These are phyloP conservation scores for Agrypnus murinus DNA, from an alignment of 2,888 invertebrate genomes.

Conservation along the genomic window DNA sequence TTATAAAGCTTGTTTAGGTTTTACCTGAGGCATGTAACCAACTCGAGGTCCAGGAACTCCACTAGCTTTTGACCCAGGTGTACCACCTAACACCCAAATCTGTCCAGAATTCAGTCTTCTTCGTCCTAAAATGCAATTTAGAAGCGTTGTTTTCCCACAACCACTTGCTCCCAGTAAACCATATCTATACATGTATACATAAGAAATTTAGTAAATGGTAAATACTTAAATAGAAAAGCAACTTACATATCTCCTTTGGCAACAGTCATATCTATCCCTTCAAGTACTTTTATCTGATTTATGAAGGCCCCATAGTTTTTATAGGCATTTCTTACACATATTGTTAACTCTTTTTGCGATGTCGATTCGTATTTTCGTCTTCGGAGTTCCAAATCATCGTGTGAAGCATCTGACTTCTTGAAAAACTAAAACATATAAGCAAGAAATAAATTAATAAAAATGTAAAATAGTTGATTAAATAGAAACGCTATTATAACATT, in stretches of 20 bases:
- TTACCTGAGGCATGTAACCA: slow-evolving; percentile 96
- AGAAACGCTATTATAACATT: no score
- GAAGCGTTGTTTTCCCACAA: slow-evolving; percentile 96
- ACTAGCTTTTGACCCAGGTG: slow-evolving; percentile 90
- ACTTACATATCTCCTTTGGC: slow-evolving; percentile 81
- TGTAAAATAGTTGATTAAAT: no score
- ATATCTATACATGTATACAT: no score
- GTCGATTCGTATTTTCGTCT: not conserved
- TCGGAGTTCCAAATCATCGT: not conserved
- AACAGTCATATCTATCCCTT: slow-evolving; percentile 93
- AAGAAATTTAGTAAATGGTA: no score
- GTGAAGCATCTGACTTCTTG: not conserved
- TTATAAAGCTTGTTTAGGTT: no score
- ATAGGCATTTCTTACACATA: slow-evolving; percentile 87
- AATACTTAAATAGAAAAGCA: not conserved
- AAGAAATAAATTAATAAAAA: no score
- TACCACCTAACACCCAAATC: slow-evolving; percentile 92
- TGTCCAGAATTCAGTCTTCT: slow-evolving; percentile 90
- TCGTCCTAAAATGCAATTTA: slow-evolving; percentile 94
- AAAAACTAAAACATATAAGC: no score
- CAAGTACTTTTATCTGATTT: slow-evolving; percentile 87
- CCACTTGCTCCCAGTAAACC: slow-evolving; percentile 96
- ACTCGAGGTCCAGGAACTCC: slow-evolving; percentile 96
- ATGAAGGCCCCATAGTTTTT: slow-evolving; percentile 89
- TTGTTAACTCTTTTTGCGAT: slow-evolving; percentile 84